Percentiles rank a stretch among this genome's conserved stretches.
phyloP scores from a whole-genome alignment of 2,888 invertebrate genomes.

The Leptothorax acervorum region DNA sequence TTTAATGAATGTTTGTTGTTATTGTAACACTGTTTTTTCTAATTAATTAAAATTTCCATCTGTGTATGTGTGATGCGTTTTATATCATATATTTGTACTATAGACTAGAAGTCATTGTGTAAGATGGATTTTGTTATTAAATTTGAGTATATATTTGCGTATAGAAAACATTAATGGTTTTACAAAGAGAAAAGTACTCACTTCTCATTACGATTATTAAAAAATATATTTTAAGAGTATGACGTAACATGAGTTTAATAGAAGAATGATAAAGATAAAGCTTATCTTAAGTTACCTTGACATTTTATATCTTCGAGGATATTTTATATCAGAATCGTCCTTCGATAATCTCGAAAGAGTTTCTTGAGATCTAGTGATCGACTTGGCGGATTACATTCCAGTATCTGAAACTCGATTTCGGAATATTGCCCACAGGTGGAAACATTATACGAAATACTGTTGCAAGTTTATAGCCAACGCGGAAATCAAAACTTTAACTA shows the following conservation, averaged over 20 bases:
- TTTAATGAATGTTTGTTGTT: not conserved
- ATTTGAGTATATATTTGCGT: not conserved
- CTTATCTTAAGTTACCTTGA: not conserved
- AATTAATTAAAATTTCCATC: not conserved
- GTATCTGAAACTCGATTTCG: conserved; percentile 19
- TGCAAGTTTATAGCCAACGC: not conserved
- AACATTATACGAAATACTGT: not conserved
- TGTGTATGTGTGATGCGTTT: not conserved
- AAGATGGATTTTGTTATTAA: not conserved
- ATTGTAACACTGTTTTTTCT: not conserved
- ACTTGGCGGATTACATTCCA: conserved; percentile 13
- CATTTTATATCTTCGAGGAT: not conserved
- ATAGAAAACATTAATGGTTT: not conserved
- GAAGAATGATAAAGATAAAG: not conserved
- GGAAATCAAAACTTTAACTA: conserved; percentile 28
- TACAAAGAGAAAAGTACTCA: not conserved
- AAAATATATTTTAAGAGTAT: not conserved
- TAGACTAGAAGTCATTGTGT: not conserved
- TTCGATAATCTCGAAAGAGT: not conserved
- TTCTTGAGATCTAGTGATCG: not conserved
- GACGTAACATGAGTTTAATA: not conserved
- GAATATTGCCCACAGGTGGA: not conserved
- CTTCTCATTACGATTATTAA: not conserved
- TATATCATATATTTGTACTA: not conserved
- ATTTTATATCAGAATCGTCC: not conserved